A percentile compares a stretch with the other conserved stretches of the same genome.
Conservation (phyloP, 2,113 vertebrate genomes). For the Saccopteryx leptura region DNA sequence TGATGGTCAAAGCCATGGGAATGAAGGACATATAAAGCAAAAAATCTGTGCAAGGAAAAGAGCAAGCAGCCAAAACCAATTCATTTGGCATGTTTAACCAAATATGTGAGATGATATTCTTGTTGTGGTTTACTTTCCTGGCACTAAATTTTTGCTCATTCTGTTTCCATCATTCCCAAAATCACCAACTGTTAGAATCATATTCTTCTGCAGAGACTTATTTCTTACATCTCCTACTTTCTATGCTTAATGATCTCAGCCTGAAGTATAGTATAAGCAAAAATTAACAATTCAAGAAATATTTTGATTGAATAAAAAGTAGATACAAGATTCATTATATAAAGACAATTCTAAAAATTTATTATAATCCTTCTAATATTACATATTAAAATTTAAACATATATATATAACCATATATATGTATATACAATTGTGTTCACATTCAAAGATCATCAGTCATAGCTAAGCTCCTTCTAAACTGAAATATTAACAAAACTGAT, state of each 20-base stretch:
- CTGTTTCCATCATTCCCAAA: not conserved
- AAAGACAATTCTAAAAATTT: not conserved
- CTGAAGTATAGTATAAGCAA: not conserved
- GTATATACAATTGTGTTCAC: not conserved
- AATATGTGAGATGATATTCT: not conserved
- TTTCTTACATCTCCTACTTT: not conserved
- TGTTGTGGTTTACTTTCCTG: not conserved
- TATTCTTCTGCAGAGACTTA: not conserved
- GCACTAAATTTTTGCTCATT: not conserved
- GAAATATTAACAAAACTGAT: not conserved
- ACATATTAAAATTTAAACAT: not conserved
- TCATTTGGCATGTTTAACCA: not conserved
- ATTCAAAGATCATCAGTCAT: not conserved
- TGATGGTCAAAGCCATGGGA: not conserved
- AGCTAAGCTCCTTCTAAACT: not conserved
- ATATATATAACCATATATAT: not conserved
- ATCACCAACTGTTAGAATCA: not conserved
- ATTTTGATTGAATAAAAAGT: conserved; percentile 41
- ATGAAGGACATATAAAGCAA: not conserved
- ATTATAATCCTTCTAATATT: not conserved
- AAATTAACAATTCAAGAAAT: not conserved
- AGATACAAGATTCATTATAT: not conserved
- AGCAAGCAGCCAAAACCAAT: not conserved
- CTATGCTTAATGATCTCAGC: not conserved
- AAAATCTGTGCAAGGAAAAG: conserved; percentile 26